phyloP scores from a whole-genome alignment of 2,797 vertebrate genomes.

The Margarornis squamiger region DNA sequence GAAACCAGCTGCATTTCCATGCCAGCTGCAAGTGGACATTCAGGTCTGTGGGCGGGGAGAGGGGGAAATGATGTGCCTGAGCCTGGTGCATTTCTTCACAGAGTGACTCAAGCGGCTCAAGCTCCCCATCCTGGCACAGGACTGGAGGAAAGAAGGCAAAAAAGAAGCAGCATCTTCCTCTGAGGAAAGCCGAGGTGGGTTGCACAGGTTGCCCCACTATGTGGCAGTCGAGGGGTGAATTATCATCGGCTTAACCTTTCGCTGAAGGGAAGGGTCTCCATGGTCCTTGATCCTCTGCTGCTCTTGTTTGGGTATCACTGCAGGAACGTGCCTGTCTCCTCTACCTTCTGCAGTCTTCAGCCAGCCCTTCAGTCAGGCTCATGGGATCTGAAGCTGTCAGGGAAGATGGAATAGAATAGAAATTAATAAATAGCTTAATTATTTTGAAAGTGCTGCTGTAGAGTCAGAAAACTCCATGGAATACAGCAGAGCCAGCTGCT shows the following conservation, averaged over 20 bases:
- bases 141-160: background rate
- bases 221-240: background rate
- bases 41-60: background rate
- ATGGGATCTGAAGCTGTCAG: background rate
- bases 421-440: background rate
- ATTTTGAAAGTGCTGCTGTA: background rate
- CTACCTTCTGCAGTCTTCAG: background rate
- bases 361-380: background rate
- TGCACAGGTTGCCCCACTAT: background rate
- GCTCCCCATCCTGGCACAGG: background rate
- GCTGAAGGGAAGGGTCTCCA: accelerated
- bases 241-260: background rate
- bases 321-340: background rate
- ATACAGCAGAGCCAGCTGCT: background rate
- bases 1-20: background rate
- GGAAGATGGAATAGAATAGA: background rate
- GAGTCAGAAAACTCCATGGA: background rate
- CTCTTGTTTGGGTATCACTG: background rate
- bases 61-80: background rate
- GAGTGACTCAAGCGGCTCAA: accelerated
- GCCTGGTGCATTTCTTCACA: background rate
- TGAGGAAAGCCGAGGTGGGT: accelerated
- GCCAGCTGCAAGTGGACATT: background rate
- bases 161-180: background rate
- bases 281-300: background rate